Conservation (phyloP, 2,797 vertebrate species). For the Allobates femoralis region DNA sequence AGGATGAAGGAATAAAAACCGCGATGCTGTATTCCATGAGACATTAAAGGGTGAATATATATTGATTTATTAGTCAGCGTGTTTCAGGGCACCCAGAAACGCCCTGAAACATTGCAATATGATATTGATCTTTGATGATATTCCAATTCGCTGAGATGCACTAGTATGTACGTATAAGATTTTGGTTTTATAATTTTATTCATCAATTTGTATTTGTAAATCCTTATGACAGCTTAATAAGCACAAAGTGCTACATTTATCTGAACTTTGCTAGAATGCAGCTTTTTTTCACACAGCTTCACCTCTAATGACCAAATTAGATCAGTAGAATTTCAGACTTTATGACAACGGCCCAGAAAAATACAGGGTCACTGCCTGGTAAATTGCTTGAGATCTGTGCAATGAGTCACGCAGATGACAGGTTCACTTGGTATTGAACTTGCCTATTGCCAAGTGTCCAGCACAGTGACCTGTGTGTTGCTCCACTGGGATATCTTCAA, state of each 20-base stretch:
- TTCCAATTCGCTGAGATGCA: no score
- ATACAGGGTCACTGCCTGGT: constrained; percentile 14
- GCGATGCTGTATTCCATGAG: no score
- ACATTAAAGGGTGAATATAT: no score
- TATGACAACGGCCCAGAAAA: constrained; percentile 19
- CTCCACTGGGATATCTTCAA: constrained; percentile 31
- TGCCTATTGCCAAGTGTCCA: neutral
- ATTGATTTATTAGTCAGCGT: no score
- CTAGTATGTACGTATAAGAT: neutral
- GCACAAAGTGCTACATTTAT: neutral
- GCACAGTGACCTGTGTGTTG: constrained; percentile 14
- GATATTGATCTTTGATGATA: no score
- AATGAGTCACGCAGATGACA: constrained; percentile 35
- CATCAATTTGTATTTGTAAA: constrained; percentile 9
- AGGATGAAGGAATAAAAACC: no score
- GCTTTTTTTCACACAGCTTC: neutral
- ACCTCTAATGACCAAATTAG: constrained; percentile 7
- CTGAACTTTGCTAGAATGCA: constrained; percentile 18
- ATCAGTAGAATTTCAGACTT: constrained; percentile 36
- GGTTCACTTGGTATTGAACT: constrained; percentile 24
- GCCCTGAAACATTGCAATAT: no score
- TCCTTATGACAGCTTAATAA: constrained; percentile 2
- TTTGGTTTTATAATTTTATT: neutral
- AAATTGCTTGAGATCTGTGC: constrained; percentile 25
- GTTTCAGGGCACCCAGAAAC: no score